phyloP scores from a whole-genome alignment of 2,888 invertebrate genomes.

The Xestia xanthographa region DNA sequence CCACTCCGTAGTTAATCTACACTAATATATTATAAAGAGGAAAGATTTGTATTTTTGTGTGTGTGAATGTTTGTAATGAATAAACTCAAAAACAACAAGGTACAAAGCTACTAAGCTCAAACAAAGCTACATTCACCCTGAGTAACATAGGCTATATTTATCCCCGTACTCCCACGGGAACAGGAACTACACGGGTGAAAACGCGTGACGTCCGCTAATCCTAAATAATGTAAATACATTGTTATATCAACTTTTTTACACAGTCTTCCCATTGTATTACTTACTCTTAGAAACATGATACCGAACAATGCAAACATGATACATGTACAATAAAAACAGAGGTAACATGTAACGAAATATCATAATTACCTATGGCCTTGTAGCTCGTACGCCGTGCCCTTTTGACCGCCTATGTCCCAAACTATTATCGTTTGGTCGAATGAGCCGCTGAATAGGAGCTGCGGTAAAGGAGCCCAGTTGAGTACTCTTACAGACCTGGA shows the following conservation, averaged over 20 bases:
- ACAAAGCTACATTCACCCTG: no score
- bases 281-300: slow-evolving; percentile 9
- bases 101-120: no score
- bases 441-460: slow-evolving; percentile 98
- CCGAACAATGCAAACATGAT: no score
- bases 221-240: not conserved
- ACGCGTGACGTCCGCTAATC: no score
- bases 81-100: no score
- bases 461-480: slow-evolving; percentile 97
- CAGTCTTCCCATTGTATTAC: not conserved
- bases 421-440: slow-evolving; percentile 98
- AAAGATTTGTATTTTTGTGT: no score
- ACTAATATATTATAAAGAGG: no score
- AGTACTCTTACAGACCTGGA: slow-evolving; percentile 95
- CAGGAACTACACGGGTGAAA: no score
- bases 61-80: no score
- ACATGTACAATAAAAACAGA: no score
- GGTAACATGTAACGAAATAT: slow-evolving; percentile 26
- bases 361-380: slow-evolving; percentile 95
- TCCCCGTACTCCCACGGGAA: no score
- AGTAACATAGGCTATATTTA: no score
- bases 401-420: slow-evolving; percentile 99
- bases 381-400: slow-evolving; percentile 99
- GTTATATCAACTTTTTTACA: not conserved
- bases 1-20: not conserved